Conservation (phyloP, 2,888 invertebrate genomes). For the Agonopterix arenella region DNA sequence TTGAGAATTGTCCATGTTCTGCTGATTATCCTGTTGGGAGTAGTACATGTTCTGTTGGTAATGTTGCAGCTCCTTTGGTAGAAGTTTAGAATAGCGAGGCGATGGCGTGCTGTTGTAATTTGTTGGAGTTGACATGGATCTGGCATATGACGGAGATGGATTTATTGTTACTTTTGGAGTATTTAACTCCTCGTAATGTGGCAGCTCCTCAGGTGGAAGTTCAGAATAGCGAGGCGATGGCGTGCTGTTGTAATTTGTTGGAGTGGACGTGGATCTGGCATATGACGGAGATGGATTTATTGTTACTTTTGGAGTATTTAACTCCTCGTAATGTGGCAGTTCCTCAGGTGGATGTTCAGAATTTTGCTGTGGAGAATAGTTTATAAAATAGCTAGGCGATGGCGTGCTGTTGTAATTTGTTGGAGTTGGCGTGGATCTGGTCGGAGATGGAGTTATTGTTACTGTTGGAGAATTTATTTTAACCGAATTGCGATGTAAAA, state of each 20-base stretch:
- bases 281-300: conserved; percentile 13
- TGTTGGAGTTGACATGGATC: conserved; percentile 13
- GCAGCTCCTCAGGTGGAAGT: conserved; percentile 7
- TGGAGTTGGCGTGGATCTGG: conserved; percentile 11
- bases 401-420: conserved; percentile 13
- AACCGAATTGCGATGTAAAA: conserved; percentile 48
- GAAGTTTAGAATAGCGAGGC: conserved; percentile 13
- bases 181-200: conserved; percentile 9
- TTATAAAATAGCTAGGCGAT: conserved; percentile 13
- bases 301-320: conserved; percentile 11
- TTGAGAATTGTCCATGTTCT: conserved; percentile 8
- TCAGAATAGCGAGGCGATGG: conserved; percentile 14
- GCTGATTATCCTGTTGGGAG: conserved; percentile 12
- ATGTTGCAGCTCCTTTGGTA: conserved; percentile 11
- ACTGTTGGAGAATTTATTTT: conserved; percentile 17
- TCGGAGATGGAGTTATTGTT: conserved; percentile 12
- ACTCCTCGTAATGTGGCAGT: background rate
- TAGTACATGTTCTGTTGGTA: conserved; percentile 12
- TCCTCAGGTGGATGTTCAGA: conserved; percentile 9
- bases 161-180: conserved; percentile 9
- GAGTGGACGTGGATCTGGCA: conserved; percentile 12
- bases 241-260: conserved; percentile 13
- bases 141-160: conserved; percentile 12
- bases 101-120: conserved; percentile 14
- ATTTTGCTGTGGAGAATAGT: too few species aligned